Evolutionary conservation across 2,797 vertebrate genomes (phyloP).

Genomic region (Oryzias sinensis): DNA sequence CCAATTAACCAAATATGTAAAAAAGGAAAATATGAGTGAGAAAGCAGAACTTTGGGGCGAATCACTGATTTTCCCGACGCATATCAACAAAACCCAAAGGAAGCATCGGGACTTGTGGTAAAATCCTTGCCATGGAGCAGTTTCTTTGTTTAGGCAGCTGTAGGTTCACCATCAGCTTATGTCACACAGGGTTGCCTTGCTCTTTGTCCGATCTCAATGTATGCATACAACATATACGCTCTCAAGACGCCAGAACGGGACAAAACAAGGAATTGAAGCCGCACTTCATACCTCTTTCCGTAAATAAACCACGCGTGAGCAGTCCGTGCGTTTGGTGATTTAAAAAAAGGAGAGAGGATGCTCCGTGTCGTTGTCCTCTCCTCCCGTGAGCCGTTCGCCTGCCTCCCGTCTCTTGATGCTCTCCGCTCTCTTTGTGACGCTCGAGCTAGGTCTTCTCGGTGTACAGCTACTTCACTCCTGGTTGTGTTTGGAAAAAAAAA

Average conservation of each 20-base stretch:
- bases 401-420: slow-evolving; percentile 62
- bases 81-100: slow-evolving; percentile 33
- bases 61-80: slow-evolving; percentile 36
- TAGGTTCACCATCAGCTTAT: slow-evolving; percentile 74
- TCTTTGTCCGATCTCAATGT: slow-evolving; percentile 79
- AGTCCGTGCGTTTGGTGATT: not conserved
- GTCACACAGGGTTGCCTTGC: slow-evolving; percentile 74
- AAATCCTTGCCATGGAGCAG: slow-evolving; percentile 61
- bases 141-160: slow-evolving; percentile 82
- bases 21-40: slow-evolving; percentile 29
- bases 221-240: slow-evolving; percentile 43
- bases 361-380: slow-evolving; percentile 28
- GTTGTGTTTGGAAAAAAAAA: slow-evolving; percentile 20
- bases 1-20: slow-evolving; percentile 43
- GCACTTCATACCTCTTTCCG: slow-evolving; percentile 39
- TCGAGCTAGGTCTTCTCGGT: slow-evolving; percentile 16
- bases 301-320: slow-evolving; percentile 3
- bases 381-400: slow-evolving; percentile 58
- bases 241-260: slow-evolving; percentile 32
- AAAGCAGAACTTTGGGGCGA: slow-evolving; percentile 40
- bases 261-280: slow-evolving; percentile 17
- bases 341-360: slow-evolving; percentile 38
- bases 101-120: slow-evolving; percentile 45
- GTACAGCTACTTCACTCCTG: slow-evolving; percentile 30
- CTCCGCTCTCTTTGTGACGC: slow-evolving; percentile 67